Conservation (phyloP, 2,888 invertebrate genomes). For the Athalia rosae region DNA sequence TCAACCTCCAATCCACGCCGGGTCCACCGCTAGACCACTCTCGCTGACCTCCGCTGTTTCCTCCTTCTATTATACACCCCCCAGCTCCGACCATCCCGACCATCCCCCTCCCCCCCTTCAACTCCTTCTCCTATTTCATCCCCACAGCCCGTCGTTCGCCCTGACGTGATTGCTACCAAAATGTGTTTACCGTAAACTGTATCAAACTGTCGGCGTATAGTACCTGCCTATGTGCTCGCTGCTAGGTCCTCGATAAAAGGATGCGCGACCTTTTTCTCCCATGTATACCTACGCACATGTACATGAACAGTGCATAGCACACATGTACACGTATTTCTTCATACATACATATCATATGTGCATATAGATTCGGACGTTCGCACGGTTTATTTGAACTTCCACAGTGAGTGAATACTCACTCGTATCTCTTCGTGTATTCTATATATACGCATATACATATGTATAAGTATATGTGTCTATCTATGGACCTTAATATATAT, state of each 20-base stretch:
- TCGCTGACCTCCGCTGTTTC: conserved; percentile 51
- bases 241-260: conserved; percentile 50
- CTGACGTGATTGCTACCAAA: conserved; percentile 72
- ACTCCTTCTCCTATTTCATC: conserved; percentile 33
- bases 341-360: no score
- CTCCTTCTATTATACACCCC: conserved; percentile 48
- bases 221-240: conserved; percentile 49
- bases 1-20: conserved; percentile 35
- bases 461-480: no score
- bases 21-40: conserved; percentile 60
- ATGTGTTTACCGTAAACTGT: conserved; percentile 73
- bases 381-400: no score
- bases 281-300: conserved; percentile 55
- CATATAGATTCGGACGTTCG: no score
- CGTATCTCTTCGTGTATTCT: no score
- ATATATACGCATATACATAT: no score
- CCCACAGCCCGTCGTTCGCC: conserved; percentile 55
- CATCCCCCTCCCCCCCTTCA: conserved; percentile 47
- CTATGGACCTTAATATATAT: no score
- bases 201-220: conserved; percentile 68
- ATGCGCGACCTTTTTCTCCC: conserved; percentile 53
- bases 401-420: no score
- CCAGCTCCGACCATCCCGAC: conserved; percentile 48
- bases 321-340: no score
- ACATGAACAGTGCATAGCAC: no score